These are phyloP conservation scores for Mamestra configurata DNA, from an alignment of 1,140 invertebrate genomes.

Conservation along the genomic window DNA sequence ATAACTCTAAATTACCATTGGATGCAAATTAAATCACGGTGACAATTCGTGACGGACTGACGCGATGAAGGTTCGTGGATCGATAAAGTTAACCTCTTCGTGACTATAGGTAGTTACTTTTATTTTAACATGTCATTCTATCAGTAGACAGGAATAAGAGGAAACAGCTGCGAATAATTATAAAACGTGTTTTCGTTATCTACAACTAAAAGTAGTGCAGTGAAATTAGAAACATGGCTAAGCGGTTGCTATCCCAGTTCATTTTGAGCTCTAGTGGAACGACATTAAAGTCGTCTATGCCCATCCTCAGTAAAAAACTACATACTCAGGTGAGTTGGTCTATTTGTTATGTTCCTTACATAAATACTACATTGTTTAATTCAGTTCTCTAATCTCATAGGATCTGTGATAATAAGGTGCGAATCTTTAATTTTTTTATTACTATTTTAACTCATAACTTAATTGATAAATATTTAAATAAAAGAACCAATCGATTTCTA, in stretches of 20 bases:
- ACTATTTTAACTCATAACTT: background rate
- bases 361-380: too few species aligned
- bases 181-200: background rate
- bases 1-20: background rate
- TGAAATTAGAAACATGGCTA: slow-evolving; percentile 56
- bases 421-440: too few species aligned
- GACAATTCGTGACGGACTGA: slow-evolving; percentile 24
- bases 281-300: slow-evolving; percentile 51
- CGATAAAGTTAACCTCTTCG: slow-evolving; percentile 33
- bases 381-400: too few species aligned
- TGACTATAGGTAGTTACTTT: background rate
- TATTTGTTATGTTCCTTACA: too few species aligned
- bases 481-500: too few species aligned
- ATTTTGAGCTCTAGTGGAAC: slow-evolving; percentile 60
- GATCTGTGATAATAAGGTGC: too few species aligned
- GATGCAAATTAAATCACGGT: too few species aligned
- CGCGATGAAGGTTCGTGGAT: too few species aligned
- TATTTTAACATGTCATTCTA: slow-evolving; percentile 20
- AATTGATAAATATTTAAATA: too few species aligned
- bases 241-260: slow-evolving; percentile 54
- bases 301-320: slow-evolving; percentile 55
- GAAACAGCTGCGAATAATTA: background rate
- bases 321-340: slow-evolving; percentile 55
- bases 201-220: background rate
- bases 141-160: background rate